Evolutionary conservation across 1,140 invertebrate genomes (phyloP).

Genomic region (Brachystomella parvula): DNA sequence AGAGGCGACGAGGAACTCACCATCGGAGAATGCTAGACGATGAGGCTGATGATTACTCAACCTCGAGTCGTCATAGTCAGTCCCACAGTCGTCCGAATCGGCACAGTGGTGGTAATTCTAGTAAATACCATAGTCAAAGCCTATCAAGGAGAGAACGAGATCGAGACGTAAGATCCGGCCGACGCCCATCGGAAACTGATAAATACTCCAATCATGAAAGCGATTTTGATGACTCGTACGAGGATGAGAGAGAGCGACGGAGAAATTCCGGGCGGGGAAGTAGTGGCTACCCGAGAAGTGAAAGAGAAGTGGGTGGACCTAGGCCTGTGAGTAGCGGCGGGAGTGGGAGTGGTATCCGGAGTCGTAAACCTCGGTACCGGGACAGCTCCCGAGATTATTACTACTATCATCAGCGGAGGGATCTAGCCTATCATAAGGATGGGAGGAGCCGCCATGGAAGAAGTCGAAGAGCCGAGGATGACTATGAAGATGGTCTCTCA

Average conservation of each 20-base stretch:
- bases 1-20: constrained; percentile 17
- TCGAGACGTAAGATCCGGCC: background rate
- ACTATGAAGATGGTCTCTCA: constrained; percentile 14
- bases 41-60: constrained; percentile 11
- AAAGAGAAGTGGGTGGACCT: background rate
- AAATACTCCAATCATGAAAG: constrained; percentile 35
- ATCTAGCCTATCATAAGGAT: background rate
- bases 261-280: constrained; percentile 20
- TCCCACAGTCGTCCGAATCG: constrained; percentile 4
- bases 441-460: constrained; percentile 5
- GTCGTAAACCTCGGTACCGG: background rate
- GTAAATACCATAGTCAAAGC: constrained; percentile 2
- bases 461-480: background rate
- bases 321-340: background rate
- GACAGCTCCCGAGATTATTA: constrained; percentile 9
- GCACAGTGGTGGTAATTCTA: background rate
- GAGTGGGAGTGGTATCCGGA: background rate
- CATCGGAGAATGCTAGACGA: constrained; percentile 23
- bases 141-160: background rate
- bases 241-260: constrained; percentile 23
- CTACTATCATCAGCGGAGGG: background rate
- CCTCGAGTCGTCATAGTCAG: background rate
- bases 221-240: constrained; percentile 33
- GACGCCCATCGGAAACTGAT: constrained; percentile 23
- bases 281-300: background rate